A percentile compares a stretch with the other conserved stretches of the same genome.
Conservation (phyloP, 53 echinoderm and acorn worm species). For the Echinarachnius parma region DNA sequence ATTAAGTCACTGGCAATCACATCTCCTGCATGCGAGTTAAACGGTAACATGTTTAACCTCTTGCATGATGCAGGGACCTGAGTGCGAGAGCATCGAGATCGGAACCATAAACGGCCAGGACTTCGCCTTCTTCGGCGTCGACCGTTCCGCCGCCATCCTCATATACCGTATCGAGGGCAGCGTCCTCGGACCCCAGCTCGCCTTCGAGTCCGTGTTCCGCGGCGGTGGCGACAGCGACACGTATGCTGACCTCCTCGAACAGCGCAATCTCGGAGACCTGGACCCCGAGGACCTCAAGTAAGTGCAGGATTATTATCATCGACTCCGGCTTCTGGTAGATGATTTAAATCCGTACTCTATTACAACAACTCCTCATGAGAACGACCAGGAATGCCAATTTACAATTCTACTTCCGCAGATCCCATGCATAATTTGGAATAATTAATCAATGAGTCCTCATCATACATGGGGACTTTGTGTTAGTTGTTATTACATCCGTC, state of each 20-base stretch:
- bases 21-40: background rate
- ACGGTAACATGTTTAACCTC: background rate
- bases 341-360: no score
- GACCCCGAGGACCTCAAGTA: conserved; percentile 84
- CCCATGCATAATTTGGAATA: no score
- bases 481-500: no score
- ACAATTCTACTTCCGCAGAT: no score
- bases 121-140: conserved; percentile 70
- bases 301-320: no score
- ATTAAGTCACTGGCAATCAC: no score
- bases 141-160: conserved; percentile 63
- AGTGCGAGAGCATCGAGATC: conserved; percentile 68
- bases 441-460: no score
- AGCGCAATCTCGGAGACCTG: conserved; percentile 54
- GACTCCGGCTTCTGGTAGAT: no score
- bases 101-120: conserved; percentile 58
- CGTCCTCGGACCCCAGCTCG: conserved; percentile 13
- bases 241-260: conserved; percentile 57
- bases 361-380: no score
- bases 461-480: no score
- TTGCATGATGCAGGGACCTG: conserved; percentile 75
- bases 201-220: conserved; percentile 76
- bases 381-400: no score
- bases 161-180: conserved; percentile 52
- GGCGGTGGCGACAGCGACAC: conserved; percentile 57